Conservation (phyloP, 2,888 invertebrate genomes). For the Thera britannica region DNA sequence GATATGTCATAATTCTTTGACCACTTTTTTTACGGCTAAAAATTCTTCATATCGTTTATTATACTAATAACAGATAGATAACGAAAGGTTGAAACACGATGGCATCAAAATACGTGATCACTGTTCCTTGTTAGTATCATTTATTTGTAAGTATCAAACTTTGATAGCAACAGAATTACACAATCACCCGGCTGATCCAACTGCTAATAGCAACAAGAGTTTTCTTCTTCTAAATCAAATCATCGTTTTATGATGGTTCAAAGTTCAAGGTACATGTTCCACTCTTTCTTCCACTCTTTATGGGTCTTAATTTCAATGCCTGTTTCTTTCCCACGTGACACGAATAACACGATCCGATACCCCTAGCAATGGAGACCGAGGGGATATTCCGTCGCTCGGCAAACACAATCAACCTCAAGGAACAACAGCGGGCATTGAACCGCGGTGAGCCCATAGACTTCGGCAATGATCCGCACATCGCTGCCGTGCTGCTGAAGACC, state of each 20-base stretch:
- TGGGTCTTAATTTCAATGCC: background rate
- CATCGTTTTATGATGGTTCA: background rate
- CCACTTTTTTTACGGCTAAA: too few species aligned
- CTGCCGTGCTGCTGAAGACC: conserved; percentile 97
- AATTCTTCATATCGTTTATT: too few species aligned
- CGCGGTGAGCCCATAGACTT: conserved; percentile 92
- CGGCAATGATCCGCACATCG: conserved; percentile 93
- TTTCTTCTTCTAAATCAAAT: background rate
- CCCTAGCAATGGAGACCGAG: conserved; percentile 94
- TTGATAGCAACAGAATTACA: too few species aligned
- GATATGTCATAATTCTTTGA: too few species aligned
- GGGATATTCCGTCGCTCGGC: conserved; percentile 98
- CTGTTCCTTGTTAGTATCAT: too few species aligned
- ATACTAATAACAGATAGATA: too few species aligned
- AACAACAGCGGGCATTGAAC: conserved; percentile 94
- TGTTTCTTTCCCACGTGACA: background rate
- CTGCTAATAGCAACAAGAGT: background rate
- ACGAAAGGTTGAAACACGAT: too few species aligned
- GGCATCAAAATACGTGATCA: too few species aligned
- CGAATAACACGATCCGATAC: background rate
- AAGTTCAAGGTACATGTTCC: background rate
- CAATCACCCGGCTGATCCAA: background rate
- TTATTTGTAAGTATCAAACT: too few species aligned
- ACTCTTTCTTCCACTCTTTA: background rate
- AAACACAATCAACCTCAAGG: conserved; percentile 92